Evolutionary conservation across 2,888 invertebrate genomes (phyloP), one percentile per base, ranked within the genome.

Genomic region (Pterobdella sp.): DNA sequence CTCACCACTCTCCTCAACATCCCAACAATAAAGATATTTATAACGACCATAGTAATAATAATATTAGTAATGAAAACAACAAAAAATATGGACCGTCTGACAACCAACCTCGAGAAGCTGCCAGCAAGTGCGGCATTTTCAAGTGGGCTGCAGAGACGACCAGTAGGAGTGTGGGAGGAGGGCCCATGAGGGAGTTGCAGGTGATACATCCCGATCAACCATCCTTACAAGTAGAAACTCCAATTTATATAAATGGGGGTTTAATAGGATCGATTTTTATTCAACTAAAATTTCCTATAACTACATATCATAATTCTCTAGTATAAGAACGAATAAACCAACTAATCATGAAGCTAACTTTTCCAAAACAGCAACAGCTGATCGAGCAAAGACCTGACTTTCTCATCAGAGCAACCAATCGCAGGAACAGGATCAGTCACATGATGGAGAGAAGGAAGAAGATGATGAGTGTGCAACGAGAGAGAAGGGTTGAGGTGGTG

Each of bases 371-470:
- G 60, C 14, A 56, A n/a, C 10, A 56, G n/a, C 60, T 56, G 60
- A 56, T 56, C n/a, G 60, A 22, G 60, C 7, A 26, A 7, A 56
- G n/a, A 26, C 60, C 60, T 56, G 60, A 56, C 60, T 56, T 56
- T 26, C 26, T 56, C 60, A 56, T 56, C 4, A 7, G 60, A 26
- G 60, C 60, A 7, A 56, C 60, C 60, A 56, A 56, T 56, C 60
- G 60, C 60, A 22, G 60, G 10, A 56, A 56, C 60, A 7, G 26
- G 14, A 56, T 56, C n/a, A n/a, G 60, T 56, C 60, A 56, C 60
- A 22, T 56, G 60, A 26, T 22, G 3, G 60, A 56, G 60, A 56
- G n/a, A 3, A 22, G 60, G 60, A 56, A n/a, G 60, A 56, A 56
- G 60, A 56, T 7, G n/a, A 56, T 56, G 60, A 7, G n/a, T n/a